Percentiles rank a stretch among this genome's conserved stretches.
Conservation (phyloP, 2,113 vertebrate genomes). For the Elephas maximus region DNA sequence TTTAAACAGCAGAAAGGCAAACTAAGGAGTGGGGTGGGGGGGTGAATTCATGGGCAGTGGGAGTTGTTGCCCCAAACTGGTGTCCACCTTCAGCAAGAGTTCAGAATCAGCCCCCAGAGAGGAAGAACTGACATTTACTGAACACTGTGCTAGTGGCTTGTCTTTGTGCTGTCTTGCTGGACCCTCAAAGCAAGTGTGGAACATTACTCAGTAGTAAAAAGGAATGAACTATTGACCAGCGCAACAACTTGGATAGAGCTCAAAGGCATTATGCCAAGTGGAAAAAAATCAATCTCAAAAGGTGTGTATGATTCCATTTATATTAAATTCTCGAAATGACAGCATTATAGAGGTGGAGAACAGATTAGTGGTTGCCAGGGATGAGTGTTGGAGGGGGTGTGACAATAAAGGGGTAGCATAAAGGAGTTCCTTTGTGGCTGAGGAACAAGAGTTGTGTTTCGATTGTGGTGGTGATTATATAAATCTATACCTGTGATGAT, state of each 20-base stretch:
- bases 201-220: neutral
- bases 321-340: neutral
- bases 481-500: neutral
- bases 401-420: neutral
- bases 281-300: neutral
- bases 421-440: neutral
- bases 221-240: too few species aligned
- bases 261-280: too few species aligned
- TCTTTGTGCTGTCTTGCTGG: neutral
- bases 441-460: neutral
- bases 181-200: neutral
- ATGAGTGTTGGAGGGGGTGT: too few species aligned
- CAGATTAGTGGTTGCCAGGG: neutral
- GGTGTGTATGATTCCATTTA: neutral
- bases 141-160: neutral
- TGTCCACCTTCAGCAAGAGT: neutral
- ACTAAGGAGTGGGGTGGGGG: neutral
- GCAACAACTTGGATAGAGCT: neutral
- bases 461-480: neutral
- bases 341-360: neutral
- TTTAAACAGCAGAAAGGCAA: neutral
- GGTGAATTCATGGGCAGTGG: neutral
- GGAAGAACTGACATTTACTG: neutral
- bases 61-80: neutral
- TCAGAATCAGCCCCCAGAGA: neutral